Conservation (phyloP, 2,113 vertebrate genomes). For the Eurypyga helias region DNA sequence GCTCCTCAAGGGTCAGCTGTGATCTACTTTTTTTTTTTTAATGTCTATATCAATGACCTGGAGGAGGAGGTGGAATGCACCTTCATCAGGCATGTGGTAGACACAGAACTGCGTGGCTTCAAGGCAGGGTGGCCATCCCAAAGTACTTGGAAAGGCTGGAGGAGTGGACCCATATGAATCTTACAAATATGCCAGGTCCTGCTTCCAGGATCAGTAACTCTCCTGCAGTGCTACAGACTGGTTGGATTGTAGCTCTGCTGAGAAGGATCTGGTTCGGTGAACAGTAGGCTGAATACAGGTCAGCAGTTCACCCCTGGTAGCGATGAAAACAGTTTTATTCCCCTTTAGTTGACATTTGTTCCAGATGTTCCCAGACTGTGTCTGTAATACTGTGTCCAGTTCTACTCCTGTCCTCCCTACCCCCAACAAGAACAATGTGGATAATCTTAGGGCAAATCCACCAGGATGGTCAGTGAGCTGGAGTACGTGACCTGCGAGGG, state of each 20-base stretch:
- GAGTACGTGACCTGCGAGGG: not conserved
- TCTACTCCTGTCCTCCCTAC: not conserved
- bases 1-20: not conserved
- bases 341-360: not conserved
- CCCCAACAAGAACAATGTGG: not conserved
- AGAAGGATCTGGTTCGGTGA: not conserved
- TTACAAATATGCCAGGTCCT: not conserved
- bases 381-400: not conserved
- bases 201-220: not conserved
- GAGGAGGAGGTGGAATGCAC: not conserved
- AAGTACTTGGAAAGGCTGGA: not conserved
- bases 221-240: not conserved
- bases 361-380: not conserved
- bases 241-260: not conserved
- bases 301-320: not conserved
- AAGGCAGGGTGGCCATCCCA: accelerated
- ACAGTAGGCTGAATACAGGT: not conserved
- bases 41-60: not conserved
- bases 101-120: not conserved
- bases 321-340: not conserved
- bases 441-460: not conserved
- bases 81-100: not conserved
- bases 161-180: not conserved
- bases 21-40: not conserved
- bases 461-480: not conserved